These are phyloP conservation scores for Sphinx pinastri DNA, from an alignment of 2,888 invertebrate species.

Conservation along the genomic window DNA sequence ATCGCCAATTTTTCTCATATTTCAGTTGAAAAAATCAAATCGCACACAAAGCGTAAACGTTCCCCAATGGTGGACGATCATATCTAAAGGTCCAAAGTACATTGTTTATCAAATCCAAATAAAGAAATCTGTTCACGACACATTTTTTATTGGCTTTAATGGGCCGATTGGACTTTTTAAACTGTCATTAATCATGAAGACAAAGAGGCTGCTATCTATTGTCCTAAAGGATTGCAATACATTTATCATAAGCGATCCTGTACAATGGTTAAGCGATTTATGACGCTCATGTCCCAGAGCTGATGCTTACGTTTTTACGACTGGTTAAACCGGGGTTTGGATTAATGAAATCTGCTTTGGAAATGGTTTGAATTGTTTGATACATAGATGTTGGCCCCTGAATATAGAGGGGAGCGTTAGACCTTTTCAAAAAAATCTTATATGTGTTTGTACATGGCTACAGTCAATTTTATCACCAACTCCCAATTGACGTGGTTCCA, in stretches of 20 bases:
- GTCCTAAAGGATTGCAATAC: constrained; percentile 62
- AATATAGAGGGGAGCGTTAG: neutral
- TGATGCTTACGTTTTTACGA: constrained; percentile 25
- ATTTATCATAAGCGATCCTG: constrained; percentile 71
- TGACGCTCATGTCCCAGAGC: constrained; percentile 43
- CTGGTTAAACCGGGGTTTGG: constrained; percentile 15
- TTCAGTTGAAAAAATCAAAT: too few relatives aligned
- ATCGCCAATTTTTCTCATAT: too few relatives aligned
- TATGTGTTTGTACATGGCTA: too few relatives aligned
- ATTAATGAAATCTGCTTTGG: constrained; percentile 20
- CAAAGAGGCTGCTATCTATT: constrained; percentile 50
- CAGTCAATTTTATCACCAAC: too few relatives aligned
- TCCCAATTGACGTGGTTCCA: too few relatives aligned
- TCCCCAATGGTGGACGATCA: too few relatives aligned
- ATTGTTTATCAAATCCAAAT: constrained; percentile 46
- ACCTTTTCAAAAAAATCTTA: too few relatives aligned
- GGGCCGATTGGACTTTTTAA: constrained; percentile 52
- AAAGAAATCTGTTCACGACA: constrained; percentile 48
- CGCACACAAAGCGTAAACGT: too few relatives aligned
- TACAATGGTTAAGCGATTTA: constrained; percentile 46
- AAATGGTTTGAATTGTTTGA: neutral
- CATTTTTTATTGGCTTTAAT: constrained; percentile 49
- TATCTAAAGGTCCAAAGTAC: constrained; percentile 4
- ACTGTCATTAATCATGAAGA: constrained; percentile 59
- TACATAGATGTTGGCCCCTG: neutral